Percentiles rank a stretch among this genome's conserved stretches.
These are phyloP conservation scores for Proisotoma minuta DNA, from an alignment of 2,888 invertebrate genomes.

Conservation along the genomic window DNA sequence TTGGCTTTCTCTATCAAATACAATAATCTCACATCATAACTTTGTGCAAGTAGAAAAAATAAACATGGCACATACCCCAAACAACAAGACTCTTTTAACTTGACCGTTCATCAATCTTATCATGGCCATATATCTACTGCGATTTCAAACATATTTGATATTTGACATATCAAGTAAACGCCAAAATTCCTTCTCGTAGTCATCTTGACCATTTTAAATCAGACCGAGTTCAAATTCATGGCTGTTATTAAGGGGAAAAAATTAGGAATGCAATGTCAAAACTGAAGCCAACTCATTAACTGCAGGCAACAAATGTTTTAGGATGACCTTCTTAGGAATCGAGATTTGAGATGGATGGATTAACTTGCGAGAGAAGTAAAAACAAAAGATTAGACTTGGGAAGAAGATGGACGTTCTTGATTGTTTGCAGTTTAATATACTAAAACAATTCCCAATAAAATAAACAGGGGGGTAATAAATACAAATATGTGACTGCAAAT, in stretches of 20 bases:
- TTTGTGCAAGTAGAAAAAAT: background rate
- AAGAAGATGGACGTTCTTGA: background rate
- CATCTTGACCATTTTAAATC: slow-evolving; percentile 1
- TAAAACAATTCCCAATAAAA: background rate
- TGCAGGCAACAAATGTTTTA: background rate
- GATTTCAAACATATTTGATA: slow-evolving; percentile 1
- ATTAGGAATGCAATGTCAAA: background rate
- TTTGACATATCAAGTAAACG: slow-evolving; percentile 18
- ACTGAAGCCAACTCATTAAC: slow-evolving; percentile 6
- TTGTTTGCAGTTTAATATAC: background rate
- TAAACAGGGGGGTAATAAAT: background rate
- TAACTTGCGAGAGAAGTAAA: background rate
- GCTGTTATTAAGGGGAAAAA: background rate
- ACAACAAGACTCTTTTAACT: background rate
- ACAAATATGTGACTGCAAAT: background rate
- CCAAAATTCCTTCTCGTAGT: background rate
- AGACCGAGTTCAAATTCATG: background rate
- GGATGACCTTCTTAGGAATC: slow-evolving; percentile 4
- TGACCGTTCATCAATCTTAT: slow-evolving; percentile 11
- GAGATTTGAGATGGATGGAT: slow-evolving; percentile 3
- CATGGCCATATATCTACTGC: slow-evolving; percentile 5
- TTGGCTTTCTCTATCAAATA: slow-evolving; percentile 1
- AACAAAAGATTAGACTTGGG: background rate
- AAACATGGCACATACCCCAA: background rate
- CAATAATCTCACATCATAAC: slow-evolving; percentile 13